phyloP scores from a whole-genome alignment of 2,113 vertebrate genomes.

The Campylorhamphus procurvoides region DNA sequence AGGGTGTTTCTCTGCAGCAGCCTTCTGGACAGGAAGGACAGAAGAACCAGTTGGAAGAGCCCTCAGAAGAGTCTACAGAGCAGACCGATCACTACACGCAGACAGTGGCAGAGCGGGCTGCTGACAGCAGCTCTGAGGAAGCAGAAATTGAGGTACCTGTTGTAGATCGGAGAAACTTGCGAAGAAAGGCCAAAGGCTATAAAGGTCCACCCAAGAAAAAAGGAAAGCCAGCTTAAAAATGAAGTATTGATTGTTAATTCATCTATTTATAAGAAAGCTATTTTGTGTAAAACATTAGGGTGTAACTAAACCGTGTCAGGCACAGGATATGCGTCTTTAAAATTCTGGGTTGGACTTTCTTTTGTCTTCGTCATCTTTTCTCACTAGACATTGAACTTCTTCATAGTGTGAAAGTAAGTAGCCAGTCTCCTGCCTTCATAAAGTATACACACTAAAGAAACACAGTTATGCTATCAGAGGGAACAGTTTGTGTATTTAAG shows the following conservation, averaged over 20 bases:
- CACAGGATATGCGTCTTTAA: slow-evolving; percentile 36
- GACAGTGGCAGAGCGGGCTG: slow-evolving; percentile 60
- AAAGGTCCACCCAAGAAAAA: slow-evolving; percentile 83
- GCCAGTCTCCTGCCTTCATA: neutral
- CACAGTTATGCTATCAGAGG: neutral
- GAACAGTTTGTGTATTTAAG: neutral
- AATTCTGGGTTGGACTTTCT: slow-evolving; percentile 50
- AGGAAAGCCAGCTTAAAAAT: slow-evolving; percentile 72
- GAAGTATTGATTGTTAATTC: neutral
- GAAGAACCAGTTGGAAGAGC: slow-evolving; percentile 73
- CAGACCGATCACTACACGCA: slow-evolving; percentile 48
- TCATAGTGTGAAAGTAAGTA: neutral
- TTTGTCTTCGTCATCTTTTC: neutral
- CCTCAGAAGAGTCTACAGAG: slow-evolving; percentile 70
- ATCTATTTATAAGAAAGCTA: slow-evolving; percentile 62
- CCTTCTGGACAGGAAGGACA: slow-evolving; percentile 59
- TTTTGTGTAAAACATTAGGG: slow-evolving; percentile 58
- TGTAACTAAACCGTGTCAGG: slow-evolving; percentile 53
- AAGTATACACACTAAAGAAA: neutral
- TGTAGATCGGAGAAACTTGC: slow-evolving; percentile 78
- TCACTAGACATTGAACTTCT: neutral
- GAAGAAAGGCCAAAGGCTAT: slow-evolving; percentile 81
- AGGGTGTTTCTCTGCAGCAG: slow-evolving; percentile 74
- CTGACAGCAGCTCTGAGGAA: slow-evolving; percentile 82
- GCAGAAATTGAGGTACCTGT: slow-evolving; percentile 79